Conservation (phyloP, 2,888 invertebrate genomes). For the Parelbella ahira region DNA sequence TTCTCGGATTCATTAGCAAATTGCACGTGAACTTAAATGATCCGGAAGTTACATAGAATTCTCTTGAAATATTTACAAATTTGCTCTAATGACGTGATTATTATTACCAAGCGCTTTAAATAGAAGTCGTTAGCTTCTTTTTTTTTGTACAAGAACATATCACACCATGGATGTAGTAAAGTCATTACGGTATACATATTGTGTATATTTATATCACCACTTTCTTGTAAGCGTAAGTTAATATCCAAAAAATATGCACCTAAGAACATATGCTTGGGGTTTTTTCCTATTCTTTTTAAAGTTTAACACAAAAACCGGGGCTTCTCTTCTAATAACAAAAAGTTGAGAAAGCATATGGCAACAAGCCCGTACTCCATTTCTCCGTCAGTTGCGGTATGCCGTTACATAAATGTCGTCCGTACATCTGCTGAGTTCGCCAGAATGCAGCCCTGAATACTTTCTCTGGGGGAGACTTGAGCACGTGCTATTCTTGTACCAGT, state of each 20-base stretch:
- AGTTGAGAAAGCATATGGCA: slow-evolving; percentile 32
- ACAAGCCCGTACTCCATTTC: slow-evolving; percentile 32
- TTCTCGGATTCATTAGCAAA: slow-evolving; percentile 8
- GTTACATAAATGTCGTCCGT: slow-evolving; percentile 43
- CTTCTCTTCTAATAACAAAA: slow-evolving; percentile 29
- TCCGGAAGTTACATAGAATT: slow-evolving; percentile 2
- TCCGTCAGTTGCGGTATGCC: slow-evolving; percentile 40
- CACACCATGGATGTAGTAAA: too few species aligned
- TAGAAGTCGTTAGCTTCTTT: neutral
- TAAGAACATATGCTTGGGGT: too few species aligned
- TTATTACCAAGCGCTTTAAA: neutral
- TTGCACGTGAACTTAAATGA: slow-evolving; percentile 19
- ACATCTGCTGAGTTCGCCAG: slow-evolving; percentile 46
- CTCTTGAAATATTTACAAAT: slow-evolving; percentile 3
- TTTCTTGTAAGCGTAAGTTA: too few species aligned
- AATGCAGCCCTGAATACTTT: slow-evolving; percentile 42
- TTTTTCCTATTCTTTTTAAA: neutral
- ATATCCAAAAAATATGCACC: too few species aligned
- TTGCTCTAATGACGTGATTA: slow-evolving; percentile 1
- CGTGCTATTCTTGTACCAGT: slow-evolving; percentile 40
- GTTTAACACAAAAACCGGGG: slow-evolving; percentile 10
- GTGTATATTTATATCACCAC: too few species aligned
- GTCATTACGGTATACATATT: too few species aligned
- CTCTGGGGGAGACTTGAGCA: slow-evolving; percentile 35
- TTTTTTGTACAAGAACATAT: too few species aligned